Percentiles rank a stretch among this genome's conserved stretches.
phyloP scores from a whole-genome alignment of 2,888 invertebrate genomes.

The Lagria hirta region DNA sequence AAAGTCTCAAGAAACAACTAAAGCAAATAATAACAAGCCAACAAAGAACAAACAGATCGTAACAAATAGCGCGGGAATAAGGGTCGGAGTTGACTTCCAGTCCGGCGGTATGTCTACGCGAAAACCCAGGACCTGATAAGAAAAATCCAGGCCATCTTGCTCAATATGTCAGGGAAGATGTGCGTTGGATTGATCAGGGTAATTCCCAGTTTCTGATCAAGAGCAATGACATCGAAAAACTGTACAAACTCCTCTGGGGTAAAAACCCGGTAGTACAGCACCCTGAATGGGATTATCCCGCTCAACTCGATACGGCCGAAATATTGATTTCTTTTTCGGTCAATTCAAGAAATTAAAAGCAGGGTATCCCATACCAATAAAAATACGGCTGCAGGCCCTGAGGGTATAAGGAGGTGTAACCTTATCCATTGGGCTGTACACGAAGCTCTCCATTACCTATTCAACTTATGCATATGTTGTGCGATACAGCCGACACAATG shows the following conservation, averaged over 20 bases:
- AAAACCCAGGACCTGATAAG: slow-evolving; percentile 41
- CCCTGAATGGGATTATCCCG: slow-evolving; percentile 23
- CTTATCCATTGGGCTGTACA: slow-evolving; percentile 11
- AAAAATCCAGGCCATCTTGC: slow-evolving; percentile 39
- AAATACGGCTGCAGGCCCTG: slow-evolving; percentile 34
- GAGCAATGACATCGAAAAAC: slow-evolving; percentile 21
- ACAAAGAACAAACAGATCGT: not conserved
- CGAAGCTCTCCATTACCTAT: slow-evolving; percentile 25
- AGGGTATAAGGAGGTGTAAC: slow-evolving; percentile 31
- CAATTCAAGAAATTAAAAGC: slow-evolving; percentile 6
- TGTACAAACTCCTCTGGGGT: slow-evolving; percentile 40
- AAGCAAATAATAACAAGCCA: not conserved
- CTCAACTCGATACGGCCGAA: slow-evolving; percentile 4
- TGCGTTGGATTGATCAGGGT: slow-evolving; percentile 27
- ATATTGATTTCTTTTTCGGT: slow-evolving; percentile 19
- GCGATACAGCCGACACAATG: slow-evolving; percentile 36
- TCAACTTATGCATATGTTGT: slow-evolving; percentile 28
- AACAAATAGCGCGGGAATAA: slow-evolving; percentile 8
- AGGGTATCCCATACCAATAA: slow-evolving; percentile 28
- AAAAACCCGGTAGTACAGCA: slow-evolving; percentile 28
- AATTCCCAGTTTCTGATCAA: no score
- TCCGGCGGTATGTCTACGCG: slow-evolving; percentile 35
- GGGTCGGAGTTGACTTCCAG: slow-evolving; percentile 12
- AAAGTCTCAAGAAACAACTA: not conserved
- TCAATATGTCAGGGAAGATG: slow-evolving; percentile 34